Conservation (phyloP, 2,113 vertebrate species). For the Podarcis muralis region DNA sequence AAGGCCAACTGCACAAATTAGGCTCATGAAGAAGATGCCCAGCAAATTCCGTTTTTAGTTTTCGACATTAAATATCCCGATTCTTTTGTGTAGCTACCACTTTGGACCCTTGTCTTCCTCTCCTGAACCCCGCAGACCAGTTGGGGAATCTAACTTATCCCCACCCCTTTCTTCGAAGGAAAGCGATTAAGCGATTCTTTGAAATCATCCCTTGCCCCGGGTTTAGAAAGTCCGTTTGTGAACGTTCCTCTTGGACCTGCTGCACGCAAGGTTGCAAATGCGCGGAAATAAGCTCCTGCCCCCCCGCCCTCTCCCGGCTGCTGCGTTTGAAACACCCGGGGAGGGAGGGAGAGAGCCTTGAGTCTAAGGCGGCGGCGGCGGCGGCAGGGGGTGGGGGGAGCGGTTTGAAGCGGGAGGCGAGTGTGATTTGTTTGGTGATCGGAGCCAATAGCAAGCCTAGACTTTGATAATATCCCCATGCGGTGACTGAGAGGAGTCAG, state of each 20-base stretch:
- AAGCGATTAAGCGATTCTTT: constrained; percentile 12
- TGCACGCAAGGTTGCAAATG: constrained; percentile 45
- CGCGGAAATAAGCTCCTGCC: constrained; percentile 9
- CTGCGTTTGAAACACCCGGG: constrained; percentile 38
- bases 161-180: not conserved
- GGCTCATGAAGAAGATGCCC: constrained; percentile 33
- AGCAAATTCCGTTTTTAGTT: too few species aligned
- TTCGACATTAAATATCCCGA: not conserved
- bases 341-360: constrained; percentile 9
- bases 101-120: constrained; percentile 12
- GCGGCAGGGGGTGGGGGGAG: constrained; percentile 20
- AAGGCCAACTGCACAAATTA: constrained; percentile 49
- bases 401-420: constrained; percentile 70
- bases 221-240: not conserved
- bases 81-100: constrained; percentile 44
- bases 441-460: constrained; percentile 83
- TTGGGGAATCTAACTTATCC: not conserved
- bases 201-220: not conserved
- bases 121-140: constrained; percentile 42
- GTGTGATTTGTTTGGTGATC: constrained; percentile 75
- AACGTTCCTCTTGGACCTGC: not conserved
- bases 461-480: constrained; percentile 75
- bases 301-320: not conserved
- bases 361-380: constrained; percentile 20
- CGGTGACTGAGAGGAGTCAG: constrained; percentile 77